Evolutionary conservation across 2,113 vertebrate genomes (phyloP).

Genomic region (Sinosuthora webbiana): DNA sequence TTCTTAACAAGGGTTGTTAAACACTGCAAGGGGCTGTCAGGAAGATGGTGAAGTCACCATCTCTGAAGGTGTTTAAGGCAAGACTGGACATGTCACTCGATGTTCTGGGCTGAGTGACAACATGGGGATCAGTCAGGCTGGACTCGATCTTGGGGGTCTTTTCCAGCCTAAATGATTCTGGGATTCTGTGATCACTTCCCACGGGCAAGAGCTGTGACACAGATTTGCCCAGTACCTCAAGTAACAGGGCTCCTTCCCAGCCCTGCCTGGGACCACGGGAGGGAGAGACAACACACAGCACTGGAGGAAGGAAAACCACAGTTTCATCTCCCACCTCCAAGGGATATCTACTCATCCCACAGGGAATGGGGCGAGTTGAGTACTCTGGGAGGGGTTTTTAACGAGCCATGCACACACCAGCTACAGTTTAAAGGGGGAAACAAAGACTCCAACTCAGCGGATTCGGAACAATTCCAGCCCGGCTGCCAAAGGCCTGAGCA

Average conservation of each 20-base stretch:
- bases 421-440: background rate
- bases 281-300: rapidly evolving
- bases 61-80: background rate
- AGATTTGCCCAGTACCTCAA: background rate
- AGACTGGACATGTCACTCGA: background rate
- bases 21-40: background rate
- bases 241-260: background rate
- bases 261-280: background rate
- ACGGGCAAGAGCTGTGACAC: background rate
- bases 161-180: background rate
- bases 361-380: background rate
- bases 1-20: background rate
- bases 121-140: rapidly evolving
- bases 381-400: background rate
- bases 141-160: background rate
- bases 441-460: background rate
- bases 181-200: background rate
- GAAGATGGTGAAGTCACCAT: background rate
- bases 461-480: rapidly evolving
- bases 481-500: background rate
- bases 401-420: background rate
- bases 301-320: background rate
- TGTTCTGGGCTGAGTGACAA: background rate
- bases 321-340: background rate
- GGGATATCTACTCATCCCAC: background rate